A percentile compares a stretch with the other conserved stretches of the same genome.
These are phyloP conservation scores for Psilopsiagon aymara DNA, from an alignment of 2,113 vertebrate genomes.

Conservation along the genomic window DNA sequence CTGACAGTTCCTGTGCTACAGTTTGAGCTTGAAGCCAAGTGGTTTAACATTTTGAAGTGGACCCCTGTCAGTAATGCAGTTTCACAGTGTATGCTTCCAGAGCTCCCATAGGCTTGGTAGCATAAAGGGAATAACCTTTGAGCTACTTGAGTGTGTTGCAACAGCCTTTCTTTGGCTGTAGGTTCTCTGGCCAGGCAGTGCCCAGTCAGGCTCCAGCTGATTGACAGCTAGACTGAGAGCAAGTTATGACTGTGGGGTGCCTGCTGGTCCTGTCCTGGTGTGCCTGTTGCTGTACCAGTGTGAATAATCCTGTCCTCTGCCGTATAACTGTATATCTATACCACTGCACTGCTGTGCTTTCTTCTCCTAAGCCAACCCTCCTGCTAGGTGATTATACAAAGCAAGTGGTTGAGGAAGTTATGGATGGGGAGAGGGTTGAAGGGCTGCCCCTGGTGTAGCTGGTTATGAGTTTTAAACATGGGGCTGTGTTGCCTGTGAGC, in stretches of 20 bases:
- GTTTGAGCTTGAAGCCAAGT: not conserved
- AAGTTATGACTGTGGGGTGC: not conserved
- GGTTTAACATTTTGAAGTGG: not conserved
- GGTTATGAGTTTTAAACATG: not conserved
- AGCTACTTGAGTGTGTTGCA: not conserved
- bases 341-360: not conserved
- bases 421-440: not conserved
- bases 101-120: not conserved
- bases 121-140: not conserved
- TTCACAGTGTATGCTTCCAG: not conserved
- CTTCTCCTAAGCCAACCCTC: not conserved
- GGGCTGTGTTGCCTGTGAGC: not conserved
- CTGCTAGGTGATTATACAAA: not conserved
- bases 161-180: not conserved
- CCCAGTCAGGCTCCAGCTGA: not conserved
- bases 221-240: not conserved
- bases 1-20: not conserved
- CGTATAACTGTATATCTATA: rapidly evolving
- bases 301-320: not conserved
- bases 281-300: not conserved
- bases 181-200: not conserved
- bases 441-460: rapidly evolving
- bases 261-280: not conserved
- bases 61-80: not conserved
- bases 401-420: not conserved